Evolutionary conservation across 2,797 vertebrate genomes (phyloP), one percentile per base, ranked within the genome.

Genomic region (Threskiornis aethiopicus): DNA sequence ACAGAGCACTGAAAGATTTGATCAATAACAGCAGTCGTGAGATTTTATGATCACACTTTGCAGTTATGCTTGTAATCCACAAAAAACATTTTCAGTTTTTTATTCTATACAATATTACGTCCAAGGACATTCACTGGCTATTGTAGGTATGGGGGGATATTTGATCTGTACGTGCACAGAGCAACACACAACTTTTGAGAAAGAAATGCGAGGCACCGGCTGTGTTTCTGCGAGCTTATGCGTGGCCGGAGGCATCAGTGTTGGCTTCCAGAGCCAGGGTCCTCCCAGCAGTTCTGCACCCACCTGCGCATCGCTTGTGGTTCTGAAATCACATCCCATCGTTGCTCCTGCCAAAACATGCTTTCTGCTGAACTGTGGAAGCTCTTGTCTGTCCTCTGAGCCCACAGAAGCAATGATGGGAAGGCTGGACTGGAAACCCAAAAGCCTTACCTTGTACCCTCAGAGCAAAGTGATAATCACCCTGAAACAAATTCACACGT

Each of bases 1-100:
- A 3, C 0, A 33, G 59, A 39, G 33, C 57, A 41, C 0, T 1
- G 29, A 33, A 52, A 10, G 29, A 26, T 42, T 16, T 41, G 26
- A 39, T 70, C n/a, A 46, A 1, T 13, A 86, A 20, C 11, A 41
- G 19, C 54, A 75, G 44, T 6, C 22, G 1, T 8, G 11, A 16
- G 39, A 44, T 31, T 67, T 37, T 33, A 10, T 14, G 61, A 42
- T 8, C 20, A 12, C 6, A 25, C 8, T 76, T 64, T 24, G 5
- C 13, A n/a, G 20, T 87, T 58, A 13, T 0, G 22, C 31, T 64
- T 19, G 6, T 35, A 35, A 73, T 7, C 19, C 13, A 62, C 28
- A 22, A 39, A 54, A 49, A 37, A 31, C 3, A 14, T 8, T 22
- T 22, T 18, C 37, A 28, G 5, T 9, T 55, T 69, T 66, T 67